These are phyloP conservation scores for Argyra leucocephala DNA, from an alignment of 2,888 invertebrate species.

Conservation along the genomic window DNA sequence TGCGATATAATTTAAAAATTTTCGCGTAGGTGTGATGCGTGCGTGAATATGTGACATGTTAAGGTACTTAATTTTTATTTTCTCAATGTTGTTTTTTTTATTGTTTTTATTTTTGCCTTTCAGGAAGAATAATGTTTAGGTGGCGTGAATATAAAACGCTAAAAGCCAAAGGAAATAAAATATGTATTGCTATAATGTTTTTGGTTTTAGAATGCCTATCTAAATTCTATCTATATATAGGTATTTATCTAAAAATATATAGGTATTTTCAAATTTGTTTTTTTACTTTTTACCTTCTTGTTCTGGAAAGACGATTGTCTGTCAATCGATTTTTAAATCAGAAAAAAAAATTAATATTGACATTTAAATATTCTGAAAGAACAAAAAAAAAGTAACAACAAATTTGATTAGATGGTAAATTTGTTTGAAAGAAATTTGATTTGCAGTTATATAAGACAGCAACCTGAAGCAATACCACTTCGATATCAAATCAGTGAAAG, in stretches of 20 bases:
- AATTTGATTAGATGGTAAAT: no score
- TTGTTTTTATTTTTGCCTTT: not conserved
- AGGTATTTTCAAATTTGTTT: no score
- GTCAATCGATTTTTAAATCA: not conserved
- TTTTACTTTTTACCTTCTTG: no score
- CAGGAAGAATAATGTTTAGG: not conserved
- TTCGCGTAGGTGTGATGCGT: not conserved
- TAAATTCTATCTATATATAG: not conserved
- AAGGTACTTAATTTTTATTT: not conserved
- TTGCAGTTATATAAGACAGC: no score
- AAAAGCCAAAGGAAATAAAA: not conserved
- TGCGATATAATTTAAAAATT: not conserved
- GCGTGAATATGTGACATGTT: constrained; percentile 6
- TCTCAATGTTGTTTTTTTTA: not conserved
- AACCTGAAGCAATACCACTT: no score
- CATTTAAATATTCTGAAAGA: not conserved
- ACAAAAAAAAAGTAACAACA: not conserved
- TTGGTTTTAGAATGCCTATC: not conserved
- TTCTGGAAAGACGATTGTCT: not conserved
- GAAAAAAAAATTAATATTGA: constrained; percentile 2
- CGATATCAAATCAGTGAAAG: no score
- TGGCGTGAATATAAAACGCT: not conserved
- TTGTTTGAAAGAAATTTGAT: no score
- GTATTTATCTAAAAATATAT: no score
- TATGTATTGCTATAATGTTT: not conserved